Conservation (phyloP, 2,113 vertebrate genomes). For the Neolamprologus kungweensis region DNA sequence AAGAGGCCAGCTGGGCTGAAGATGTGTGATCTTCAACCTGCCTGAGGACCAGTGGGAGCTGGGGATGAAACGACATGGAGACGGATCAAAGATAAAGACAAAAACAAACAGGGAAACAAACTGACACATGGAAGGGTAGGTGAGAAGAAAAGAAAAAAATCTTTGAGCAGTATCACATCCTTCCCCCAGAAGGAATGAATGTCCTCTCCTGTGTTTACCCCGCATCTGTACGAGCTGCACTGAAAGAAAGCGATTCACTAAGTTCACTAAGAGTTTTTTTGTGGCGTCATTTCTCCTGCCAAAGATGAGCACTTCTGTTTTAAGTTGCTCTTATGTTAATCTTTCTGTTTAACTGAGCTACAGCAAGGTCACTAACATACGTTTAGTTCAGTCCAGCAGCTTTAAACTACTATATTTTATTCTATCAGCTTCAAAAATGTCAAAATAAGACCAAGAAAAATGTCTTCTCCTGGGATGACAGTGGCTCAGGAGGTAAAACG, state of each 20-base stretch:
- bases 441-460: background rate
- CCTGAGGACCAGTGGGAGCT: background rate
- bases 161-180: background rate
- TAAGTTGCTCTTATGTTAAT: background rate
- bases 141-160: background rate
- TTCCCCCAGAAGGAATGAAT: background rate
- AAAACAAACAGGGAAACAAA: background rate
- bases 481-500: background rate
- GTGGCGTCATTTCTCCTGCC: background rate
- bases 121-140: background rate
- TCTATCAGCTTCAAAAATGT: background rate
- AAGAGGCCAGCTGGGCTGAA: background rate
- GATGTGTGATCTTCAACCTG: conserved; percentile 12
- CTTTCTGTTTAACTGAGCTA: background rate
- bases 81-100: background rate
- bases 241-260: background rate
- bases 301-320: background rate
- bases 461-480: background rate
- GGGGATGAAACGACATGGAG: background rate
- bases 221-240: background rate
- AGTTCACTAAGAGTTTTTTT: background rate
- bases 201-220: background rate
- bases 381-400: background rate
- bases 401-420: background rate
- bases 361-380: background rate